Evolutionary conservation across 2,888 invertebrate species (phyloP).

Genomic region (Luffia ferchaultella): DNA sequence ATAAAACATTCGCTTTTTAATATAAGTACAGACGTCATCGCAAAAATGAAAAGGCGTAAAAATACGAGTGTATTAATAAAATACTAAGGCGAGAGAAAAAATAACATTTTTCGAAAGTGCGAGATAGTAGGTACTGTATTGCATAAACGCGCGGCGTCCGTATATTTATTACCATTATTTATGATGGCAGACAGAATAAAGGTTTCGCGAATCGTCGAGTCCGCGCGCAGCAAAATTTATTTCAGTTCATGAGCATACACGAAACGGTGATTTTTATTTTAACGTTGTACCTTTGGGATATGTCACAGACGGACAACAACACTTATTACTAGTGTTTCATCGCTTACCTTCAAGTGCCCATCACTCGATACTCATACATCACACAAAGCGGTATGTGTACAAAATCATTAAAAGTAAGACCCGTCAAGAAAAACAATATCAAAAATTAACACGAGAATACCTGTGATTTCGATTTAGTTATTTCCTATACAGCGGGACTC

Average conservation of each 20-base stretch:
- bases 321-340: background rate
- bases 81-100: background rate
- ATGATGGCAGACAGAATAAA: slow-evolving; percentile 1
- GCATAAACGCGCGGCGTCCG: background rate
- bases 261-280: background rate
- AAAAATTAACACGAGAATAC: too few species aligned
- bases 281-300: background rate
- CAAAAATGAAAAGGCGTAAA: background rate
- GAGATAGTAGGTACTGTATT: background rate
- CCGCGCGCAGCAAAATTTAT: background rate
- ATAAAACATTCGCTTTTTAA: background rate
- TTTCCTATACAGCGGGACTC: too few species aligned
- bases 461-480: too few species aligned
- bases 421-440: too few species aligned
- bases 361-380: background rate
- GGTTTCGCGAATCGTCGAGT: background rate
- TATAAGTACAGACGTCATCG: background rate
- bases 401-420: too few species aligned
- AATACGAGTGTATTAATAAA: background rate
- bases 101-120: background rate
- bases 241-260: background rate
- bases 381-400: background rate
- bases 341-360: background rate
- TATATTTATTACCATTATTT: background rate
- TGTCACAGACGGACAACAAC: background rate